Base-by-base conservation (phyloP, 2,888 invertebrate genomes). In the Ophion costatus region DNA sequence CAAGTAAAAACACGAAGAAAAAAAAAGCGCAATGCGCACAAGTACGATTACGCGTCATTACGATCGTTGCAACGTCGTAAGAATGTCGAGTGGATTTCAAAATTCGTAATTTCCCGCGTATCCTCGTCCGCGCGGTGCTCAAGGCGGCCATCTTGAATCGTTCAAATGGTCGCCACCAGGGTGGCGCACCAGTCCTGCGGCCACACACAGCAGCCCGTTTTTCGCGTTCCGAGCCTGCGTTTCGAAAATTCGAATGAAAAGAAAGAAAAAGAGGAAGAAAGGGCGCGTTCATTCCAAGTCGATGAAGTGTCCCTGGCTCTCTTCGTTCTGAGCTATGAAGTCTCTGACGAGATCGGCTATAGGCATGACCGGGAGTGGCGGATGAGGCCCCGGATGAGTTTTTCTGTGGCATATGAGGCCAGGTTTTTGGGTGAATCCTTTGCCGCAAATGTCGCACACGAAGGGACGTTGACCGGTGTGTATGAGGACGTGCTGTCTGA, bases 301-400 rank as follows among this genome's bases (percentile, higher is more conserved):
- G 9, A 57, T 24, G 51, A 80, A 76, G 11, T 80, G 77, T 70
- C 74, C 42, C 38, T 85, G 85, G 24, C 66, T 83, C 69, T 83
- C 85, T 57, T 85, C 85, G 74, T 80, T 85, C 63, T 83, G 86
- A n/a, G 86, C 92, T 0, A 93, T 93, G 42, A 93, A 93, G 51
- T 93, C 92, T 75, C 92, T 92, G 4, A 94, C 93, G 42, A 93
- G 90, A 76, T 94, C 93, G 0, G 92, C 93, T 64, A 94, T 94
- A 0, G 93, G 93, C 93, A 94, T 94, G 0, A 93, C 93, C 0
- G 93, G 93, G 10, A 94, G 81, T 0, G 93, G 93, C 0, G 93
- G 93, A 85, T 93, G 93, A 0, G 89, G 88, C 0, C 93, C 93
- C 0, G 93, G 93, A 81, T 94, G 93, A 7, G 93, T 93, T 70